Conservation (phyloP, 2,888 invertebrate species). For the Dendrolimus houi region DNA sequence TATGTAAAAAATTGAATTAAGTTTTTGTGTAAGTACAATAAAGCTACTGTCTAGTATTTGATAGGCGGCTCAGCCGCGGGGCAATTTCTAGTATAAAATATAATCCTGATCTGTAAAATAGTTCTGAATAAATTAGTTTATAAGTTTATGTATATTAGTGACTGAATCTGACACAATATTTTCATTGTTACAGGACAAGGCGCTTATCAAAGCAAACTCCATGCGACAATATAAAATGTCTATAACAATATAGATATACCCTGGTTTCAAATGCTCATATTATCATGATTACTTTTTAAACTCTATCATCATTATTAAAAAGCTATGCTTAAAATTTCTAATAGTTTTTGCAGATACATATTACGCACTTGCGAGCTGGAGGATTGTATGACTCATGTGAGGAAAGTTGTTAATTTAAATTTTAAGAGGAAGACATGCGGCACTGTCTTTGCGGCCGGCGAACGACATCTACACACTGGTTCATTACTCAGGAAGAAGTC, state of each 20-base stretch:
- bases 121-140: no score
- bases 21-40: no score
- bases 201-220: conserved; percentile 55
- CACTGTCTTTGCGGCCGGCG: conserved; percentile 15
- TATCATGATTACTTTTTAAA: background rate
- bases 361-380: conserved; percentile 26
- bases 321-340: conserved; percentile 69
- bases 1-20: no score
- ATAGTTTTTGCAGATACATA: conserved; percentile 66
- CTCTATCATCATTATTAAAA: conserved; percentile 18
- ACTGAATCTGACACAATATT: background rate
- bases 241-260: background rate
- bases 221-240: conserved; percentile 26
- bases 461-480: conserved; percentile 21
- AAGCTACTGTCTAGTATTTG: no score
- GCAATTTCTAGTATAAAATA: no score
- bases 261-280: background rate
- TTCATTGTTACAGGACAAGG: conserved; percentile 48
- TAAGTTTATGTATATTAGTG: no score
- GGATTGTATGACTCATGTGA: conserved; percentile 43
- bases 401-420: conserved; percentile 36
- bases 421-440: conserved; percentile 36
- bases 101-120: no score
- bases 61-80: no score
- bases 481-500: conserved; percentile 30